Evolutionary conservation across 2,113 vertebrate species (phyloP).

Genomic region (Origma solitaria): DNA sequence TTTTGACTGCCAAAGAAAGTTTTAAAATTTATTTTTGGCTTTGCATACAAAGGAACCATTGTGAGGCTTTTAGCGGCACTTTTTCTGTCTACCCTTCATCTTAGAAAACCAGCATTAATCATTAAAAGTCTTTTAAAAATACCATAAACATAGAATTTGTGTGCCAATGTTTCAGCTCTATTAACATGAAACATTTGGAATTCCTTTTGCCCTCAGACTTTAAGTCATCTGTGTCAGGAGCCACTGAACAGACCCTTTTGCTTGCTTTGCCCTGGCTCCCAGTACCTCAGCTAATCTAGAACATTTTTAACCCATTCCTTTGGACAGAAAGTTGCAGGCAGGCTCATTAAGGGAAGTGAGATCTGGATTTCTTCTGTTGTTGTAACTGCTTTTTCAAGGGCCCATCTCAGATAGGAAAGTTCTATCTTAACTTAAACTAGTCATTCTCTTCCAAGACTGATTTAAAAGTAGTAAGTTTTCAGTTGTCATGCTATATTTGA

Average conservation of each 20-base stretch:
- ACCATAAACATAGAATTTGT: neutral
- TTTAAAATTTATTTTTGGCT: neutral
- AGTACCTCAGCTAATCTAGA: neutral
- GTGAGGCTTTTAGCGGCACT: neutral
- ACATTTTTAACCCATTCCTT: neutral
- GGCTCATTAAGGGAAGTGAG: neutral
- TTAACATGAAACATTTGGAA: neutral
- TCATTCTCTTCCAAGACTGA: neutral
- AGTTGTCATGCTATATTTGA: neutral
- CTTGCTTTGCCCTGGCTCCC: neutral
- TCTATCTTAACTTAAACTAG: neutral
- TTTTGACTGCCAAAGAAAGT: constrained; percentile 3
- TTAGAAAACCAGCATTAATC: constrained; percentile 5
- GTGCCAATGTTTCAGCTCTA: neutral
- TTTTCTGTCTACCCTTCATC: neutral
- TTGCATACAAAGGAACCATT: neutral
- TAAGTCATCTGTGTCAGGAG: neutral
- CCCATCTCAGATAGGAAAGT: neutral
- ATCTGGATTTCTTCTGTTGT: neutral
- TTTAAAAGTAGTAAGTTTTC: neutral
- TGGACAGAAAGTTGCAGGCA: neutral
- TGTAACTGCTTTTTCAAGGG: neutral
- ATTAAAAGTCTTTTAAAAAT: neutral
- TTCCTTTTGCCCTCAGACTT: neutral
- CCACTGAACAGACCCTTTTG: neutral